Percentiles rank a stretch among this genome's conserved stretches.
Evolutionary conservation across 2,113 vertebrate genomes (phyloP).

Genomic region (Eulacestoma nigropectus): DNA sequence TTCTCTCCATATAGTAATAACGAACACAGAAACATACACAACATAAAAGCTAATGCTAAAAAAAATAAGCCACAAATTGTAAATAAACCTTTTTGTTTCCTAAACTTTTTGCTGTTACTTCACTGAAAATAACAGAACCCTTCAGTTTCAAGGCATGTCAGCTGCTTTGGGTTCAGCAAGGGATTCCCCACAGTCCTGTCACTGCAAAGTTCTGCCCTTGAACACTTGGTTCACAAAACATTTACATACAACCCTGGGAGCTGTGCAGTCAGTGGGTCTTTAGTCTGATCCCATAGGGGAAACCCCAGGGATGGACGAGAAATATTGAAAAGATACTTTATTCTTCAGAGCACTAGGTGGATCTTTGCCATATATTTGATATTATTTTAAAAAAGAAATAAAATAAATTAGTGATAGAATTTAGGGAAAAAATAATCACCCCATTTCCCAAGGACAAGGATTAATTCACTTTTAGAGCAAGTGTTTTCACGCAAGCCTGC

Average conservation of each 20-base stretch:
- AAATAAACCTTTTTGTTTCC: background rate
- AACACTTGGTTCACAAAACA: background rate
- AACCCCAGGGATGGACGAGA: background rate
- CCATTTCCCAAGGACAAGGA: background rate
- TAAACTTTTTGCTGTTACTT: background rate
- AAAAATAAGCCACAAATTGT: background rate
- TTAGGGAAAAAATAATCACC: background rate
- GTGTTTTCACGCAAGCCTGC: background rate
- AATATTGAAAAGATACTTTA: background rate
- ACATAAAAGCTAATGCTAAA: background rate
- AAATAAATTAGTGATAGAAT: background rate
- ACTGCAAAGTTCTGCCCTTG: background rate
- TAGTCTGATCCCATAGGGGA: background rate
- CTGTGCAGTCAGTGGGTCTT: background rate
- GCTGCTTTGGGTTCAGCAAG: background rate
- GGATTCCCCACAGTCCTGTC: background rate
- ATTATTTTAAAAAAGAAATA: background rate
- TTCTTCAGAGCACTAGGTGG: background rate
- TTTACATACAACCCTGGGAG: background rate
- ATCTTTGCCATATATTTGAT: background rate
- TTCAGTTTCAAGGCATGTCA: background rate
- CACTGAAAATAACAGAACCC: background rate
- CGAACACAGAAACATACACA: background rate
- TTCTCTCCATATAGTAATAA: background rate
- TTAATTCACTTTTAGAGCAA: background rate